These are phyloP conservation scores for Rhinogobius similis DNA, from an alignment of 2,113 vertebrate genomes.

Conservation along the genomic window DNA sequence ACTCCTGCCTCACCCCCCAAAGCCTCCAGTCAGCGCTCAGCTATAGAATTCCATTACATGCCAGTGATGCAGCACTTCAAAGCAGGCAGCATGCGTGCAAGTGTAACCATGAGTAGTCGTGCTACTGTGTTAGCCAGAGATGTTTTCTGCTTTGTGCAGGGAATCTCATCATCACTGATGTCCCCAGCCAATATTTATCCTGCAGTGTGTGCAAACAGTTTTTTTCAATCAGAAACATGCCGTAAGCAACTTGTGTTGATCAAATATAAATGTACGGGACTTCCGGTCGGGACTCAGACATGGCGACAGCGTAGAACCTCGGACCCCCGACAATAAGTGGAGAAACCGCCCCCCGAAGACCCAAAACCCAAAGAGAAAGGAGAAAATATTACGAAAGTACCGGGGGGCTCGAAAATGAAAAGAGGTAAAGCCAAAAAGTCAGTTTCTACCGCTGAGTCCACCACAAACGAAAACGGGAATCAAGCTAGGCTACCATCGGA, in stretches of 20 bases:
- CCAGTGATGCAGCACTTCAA: conserved; percentile 71
- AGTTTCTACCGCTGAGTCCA: too few species aligned
- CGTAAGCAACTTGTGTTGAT: conserved; percentile 23
- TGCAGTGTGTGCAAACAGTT: conserved; percentile 51
- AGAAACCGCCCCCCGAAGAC: too few species aligned
- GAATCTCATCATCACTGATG: conserved; percentile 49
- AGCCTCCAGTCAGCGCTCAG: conserved; percentile 70
- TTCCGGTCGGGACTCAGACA: too few species aligned
- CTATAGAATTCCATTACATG: conserved; percentile 71
- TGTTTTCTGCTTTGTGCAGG: conserved; percentile 40
- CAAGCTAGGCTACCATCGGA: too few species aligned
- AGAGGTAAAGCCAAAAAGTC: too few species aligned
- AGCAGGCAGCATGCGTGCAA: conserved; percentile 41
- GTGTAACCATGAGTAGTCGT: conserved; percentile 26
- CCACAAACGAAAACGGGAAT: too few species aligned
- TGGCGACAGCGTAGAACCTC: too few species aligned
- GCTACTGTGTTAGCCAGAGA: conserved; percentile 22
- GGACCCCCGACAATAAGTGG: too few species aligned
- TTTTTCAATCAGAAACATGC: conserved; percentile 21
- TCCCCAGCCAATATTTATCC: conserved; percentile 57
- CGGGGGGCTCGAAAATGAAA: too few species aligned
- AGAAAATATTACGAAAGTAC: too few species aligned
- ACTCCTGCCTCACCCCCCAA: conserved; percentile 55
- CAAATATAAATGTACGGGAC: background rate
- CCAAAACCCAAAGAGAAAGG: too few species aligned